Percentiles rank a stretch among this genome's conserved stretches.
Evolutionary conservation across 1,140 invertebrate species (phyloP).

Genomic region (Calliopsis andreniformis): DNA sequence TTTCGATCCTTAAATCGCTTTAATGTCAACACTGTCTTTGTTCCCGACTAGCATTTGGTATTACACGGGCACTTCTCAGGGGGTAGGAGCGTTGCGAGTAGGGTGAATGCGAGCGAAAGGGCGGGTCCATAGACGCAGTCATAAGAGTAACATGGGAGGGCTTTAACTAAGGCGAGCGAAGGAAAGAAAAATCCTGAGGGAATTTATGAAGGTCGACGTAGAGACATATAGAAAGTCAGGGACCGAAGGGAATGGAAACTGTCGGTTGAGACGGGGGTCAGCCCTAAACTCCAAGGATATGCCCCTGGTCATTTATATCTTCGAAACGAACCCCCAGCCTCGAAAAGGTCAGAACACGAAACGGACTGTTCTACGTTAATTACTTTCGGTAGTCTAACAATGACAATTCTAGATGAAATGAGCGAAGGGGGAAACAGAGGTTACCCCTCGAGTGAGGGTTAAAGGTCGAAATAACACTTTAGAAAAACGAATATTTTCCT

Average conservation of each 20-base stretch:
- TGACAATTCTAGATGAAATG: no score
- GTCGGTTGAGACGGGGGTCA: slow-evolving; percentile 54
- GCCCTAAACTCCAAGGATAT: slow-evolving; percentile 69
- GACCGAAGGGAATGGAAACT: slow-evolving; percentile 61
- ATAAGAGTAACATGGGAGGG: slow-evolving; percentile 72
- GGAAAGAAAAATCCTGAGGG: slow-evolving; percentile 80
- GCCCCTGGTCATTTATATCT: slow-evolving; percentile 71
- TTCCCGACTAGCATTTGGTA: slow-evolving; percentile 42
- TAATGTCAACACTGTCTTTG: slow-evolving; percentile 31
- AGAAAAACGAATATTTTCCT: no score
- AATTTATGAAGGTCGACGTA: slow-evolving; percentile 78
- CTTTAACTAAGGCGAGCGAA: slow-evolving; percentile 80
- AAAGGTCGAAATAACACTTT: no score
- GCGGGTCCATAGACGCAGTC: slow-evolving; percentile 64
- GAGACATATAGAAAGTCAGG: slow-evolving; percentile 52
- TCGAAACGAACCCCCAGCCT: slow-evolving; percentile 64
- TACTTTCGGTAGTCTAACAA: slow-evolving; percentile 70
- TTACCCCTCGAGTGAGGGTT: no score
- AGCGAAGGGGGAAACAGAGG: no score
- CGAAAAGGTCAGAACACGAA: slow-evolving; percentile 72
- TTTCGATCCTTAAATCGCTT: slow-evolving; percentile 38
- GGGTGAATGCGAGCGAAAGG: slow-evolving; percentile 59
- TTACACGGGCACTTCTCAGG: slow-evolving; percentile 52
- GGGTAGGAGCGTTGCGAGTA: slow-evolving; percentile 36
- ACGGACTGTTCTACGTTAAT: slow-evolving; percentile 70